Conservation (phyloP, 2,113 vertebrate species). For the Bombycilla garrulus region DNA sequence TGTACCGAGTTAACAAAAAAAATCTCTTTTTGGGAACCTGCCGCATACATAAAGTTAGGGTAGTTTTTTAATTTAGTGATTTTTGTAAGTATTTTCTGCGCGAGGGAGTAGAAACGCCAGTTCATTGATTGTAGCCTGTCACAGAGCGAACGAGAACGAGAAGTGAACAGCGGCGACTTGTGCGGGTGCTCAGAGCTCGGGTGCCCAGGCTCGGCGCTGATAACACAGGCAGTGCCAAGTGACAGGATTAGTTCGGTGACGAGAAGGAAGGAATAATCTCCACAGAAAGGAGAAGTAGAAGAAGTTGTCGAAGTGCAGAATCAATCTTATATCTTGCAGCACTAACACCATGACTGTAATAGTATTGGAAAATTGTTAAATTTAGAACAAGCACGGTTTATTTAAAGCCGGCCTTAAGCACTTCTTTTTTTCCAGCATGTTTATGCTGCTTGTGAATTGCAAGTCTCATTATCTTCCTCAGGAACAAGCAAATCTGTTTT, state of each 20-base stretch:
- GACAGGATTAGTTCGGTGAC: background rate
- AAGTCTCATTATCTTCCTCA: background rate
- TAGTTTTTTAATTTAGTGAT: rapidly evolving
- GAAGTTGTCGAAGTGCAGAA: background rate
- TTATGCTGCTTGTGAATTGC: background rate
- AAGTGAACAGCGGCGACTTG: background rate
- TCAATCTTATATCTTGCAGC: background rate
- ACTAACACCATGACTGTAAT: background rate
- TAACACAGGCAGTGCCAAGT: background rate
- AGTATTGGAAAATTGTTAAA: background rate
- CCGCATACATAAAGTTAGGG: rapidly evolving
- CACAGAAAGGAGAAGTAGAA: background rate
- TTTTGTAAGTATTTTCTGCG: background rate
- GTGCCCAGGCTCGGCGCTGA: background rate
- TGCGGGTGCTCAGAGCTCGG: background rate
- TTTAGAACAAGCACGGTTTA: background rate
- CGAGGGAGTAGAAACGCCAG: background rate
- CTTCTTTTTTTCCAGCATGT: background rate
- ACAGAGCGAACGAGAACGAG: rapidly evolving
- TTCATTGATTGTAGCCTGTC: background rate
- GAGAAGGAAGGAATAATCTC: background rate
- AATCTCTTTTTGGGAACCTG: background rate
- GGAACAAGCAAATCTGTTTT: background rate
- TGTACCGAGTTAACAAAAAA: rapidly evolving
- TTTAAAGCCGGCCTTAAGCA: background rate